phyloP scores from a whole-genome alignment of 2,113 vertebrate genomes.

The Macaca mulatta region DNA sequence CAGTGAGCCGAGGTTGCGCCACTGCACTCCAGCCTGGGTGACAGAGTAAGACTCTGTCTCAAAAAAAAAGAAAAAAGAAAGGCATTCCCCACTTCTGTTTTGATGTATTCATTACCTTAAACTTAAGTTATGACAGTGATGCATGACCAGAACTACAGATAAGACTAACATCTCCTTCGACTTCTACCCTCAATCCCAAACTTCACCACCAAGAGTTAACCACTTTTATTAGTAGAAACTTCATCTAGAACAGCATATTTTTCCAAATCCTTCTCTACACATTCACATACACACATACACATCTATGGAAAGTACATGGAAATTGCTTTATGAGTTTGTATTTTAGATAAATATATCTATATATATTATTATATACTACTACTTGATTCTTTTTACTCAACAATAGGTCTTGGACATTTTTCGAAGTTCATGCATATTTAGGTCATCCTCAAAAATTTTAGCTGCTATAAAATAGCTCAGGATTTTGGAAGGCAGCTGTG shows the following conservation, averaged over 20 bases:
- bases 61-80: not conserved
- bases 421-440: not conserved
- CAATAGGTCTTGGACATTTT: not conserved
- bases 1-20: too few relatives aligned
- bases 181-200: not conserved
- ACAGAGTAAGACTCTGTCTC: too few relatives aligned
- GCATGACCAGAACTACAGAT: not conserved
- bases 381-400: not conserved
- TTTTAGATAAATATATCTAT: not conserved
- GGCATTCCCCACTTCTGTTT: not conserved
- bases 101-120: not conserved
- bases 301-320: not conserved
- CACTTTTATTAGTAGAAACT: not conserved
- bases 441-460: not conserved
- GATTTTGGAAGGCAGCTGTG: not conserved
- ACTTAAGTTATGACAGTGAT: not conserved
- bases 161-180: not conserved
- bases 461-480: too few relatives aligned
- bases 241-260: not conserved
- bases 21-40: too few relatives aligned
- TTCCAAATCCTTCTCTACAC: not conserved
- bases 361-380: not conserved
- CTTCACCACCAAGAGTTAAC: not conserved
- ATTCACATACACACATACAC: not conserved
- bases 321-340: not conserved